Conservation (phyloP, 2,797 vertebrate species). For the Myoxocephalus aenaeus region DNA sequence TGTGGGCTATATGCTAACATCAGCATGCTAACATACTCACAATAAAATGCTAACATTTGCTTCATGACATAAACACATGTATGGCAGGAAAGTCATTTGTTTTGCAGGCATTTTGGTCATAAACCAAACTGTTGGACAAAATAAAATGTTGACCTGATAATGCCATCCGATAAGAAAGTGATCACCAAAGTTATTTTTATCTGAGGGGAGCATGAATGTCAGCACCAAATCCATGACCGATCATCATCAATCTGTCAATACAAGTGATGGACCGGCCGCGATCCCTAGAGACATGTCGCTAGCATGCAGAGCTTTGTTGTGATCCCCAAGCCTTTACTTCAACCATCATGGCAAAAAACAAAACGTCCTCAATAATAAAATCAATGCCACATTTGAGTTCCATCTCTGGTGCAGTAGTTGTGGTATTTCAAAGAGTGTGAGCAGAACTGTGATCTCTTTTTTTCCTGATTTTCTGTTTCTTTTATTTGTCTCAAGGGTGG, state of each 20-base stretch:
- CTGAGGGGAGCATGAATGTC: background rate
- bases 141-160: background rate
- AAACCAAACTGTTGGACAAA: slow-evolving; percentile 1
- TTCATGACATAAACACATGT: background rate
- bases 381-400: slow-evolving; percentile 32
- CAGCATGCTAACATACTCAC: background rate
- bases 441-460: slow-evolving; percentile 31
- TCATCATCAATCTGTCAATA: background rate
- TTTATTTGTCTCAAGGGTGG: slow-evolving; percentile 53
- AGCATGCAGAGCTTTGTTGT: slow-evolving; percentile 13
- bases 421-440: slow-evolving; percentile 51
- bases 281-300: background rate
- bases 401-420: slow-evolving; percentile 22
- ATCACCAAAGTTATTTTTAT: background rate
- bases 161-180: background rate
- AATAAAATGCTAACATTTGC: background rate
- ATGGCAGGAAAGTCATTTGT: background rate
- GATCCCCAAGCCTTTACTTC: slow-evolving; percentile 2
- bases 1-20: background rate
- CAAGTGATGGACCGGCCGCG: background rate
- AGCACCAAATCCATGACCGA: background rate
- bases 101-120: background rate
- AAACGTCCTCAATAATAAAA: slow-evolving; percentile 21
- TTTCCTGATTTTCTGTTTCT: slow-evolving; percentile 42
- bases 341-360: background rate